Base-by-base conservation (phyloP, 2,113 vertebrate genomes). In the Archocentrus centrarchus region DNA sequence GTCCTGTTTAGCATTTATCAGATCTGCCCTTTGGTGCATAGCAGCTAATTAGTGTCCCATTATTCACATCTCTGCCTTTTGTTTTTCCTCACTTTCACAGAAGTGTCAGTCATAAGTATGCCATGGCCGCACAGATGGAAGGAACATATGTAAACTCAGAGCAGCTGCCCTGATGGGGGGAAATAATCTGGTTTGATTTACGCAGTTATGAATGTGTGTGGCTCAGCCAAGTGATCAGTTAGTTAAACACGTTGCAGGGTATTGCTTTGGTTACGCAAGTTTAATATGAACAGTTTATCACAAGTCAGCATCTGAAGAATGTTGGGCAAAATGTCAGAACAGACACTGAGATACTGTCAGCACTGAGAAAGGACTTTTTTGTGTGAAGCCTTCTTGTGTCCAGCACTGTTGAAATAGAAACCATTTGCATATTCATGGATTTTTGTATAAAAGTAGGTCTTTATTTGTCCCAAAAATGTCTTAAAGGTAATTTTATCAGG, bases 21-120 rank as follows among this genome's bases (percentile, higher is more conserved):
- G 77, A 88, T 84, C 64, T 89, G 61, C 82, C 77, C 79, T 86
- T 82, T 79, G 77, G 77, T 86, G 75, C 64, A 82, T 60, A n/a
- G 80, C 91, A 85, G 68, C 79, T 91, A 89, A 86, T 94, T 92
- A 90, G 64, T 57, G 1, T 3, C 32, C 15, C 87, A 83, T 89
- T 89, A 57, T 85, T 93, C 85, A 88, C 35, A 6, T 82, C 53
- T 79, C 35, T 66, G 78, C 55, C 80, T 86, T 85, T 89, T 85
- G 53, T 88, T 84, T 86, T 82, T 80, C 30, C 57, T 82, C 70
- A n/a, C 68, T 77, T 85, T 87, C 75, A 58, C 77, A 4, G 75
- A 73, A 60, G 75, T 63, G 81, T 81, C 15, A 3, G 37, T 39
- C 70, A 10, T 57, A 6, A 70, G 63, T 73, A 44, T 10, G n/a